Evolutionary conservation across 1,140 invertebrate genomes (phyloP).

Genomic region (Glomeris maerens): DNA sequence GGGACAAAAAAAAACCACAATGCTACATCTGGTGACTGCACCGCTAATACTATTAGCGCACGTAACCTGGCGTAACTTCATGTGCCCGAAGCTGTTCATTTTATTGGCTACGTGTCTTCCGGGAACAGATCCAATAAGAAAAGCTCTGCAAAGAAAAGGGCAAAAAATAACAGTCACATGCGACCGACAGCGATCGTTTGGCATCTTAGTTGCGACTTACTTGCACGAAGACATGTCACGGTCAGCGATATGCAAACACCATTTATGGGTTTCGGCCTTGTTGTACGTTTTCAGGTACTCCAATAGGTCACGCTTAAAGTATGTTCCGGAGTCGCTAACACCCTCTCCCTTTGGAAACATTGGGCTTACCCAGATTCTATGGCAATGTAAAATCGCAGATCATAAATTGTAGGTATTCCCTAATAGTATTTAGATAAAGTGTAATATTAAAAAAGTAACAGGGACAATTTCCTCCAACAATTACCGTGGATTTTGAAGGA

Average conservation of each 20-base stretch:
- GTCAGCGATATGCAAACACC: constrained; percentile 53
- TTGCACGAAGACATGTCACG: constrained; percentile 67
- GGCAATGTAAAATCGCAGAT: no score
- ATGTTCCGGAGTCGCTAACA: constrained; percentile 62
- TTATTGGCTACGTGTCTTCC: constrained; percentile 50
- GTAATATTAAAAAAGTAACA: no score
- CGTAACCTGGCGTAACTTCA: constrained; percentile 46
- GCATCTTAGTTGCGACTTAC: constrained; percentile 34
- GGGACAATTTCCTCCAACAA: no score
- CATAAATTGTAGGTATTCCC: no score
- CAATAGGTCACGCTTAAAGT: constrained; percentile 72
- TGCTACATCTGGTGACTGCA: neutral
- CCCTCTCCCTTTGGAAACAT: constrained; percentile 44
- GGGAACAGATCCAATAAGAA: constrained; percentile 68
- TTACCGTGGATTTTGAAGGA: no score
- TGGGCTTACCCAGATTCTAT: constrained; percentile 73
- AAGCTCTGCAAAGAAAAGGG: constrained; percentile 44
- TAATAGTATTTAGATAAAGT: no score
- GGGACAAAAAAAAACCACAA: constrained; percentile 20
- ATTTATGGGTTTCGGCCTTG: constrained; percentile 46
- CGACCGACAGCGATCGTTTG: neutral
- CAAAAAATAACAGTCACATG: constrained; percentile 8
- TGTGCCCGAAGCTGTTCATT: constrained; percentile 49
- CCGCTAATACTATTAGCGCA: constrained; percentile 29
- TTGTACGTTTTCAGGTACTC: constrained; percentile 65